A percentile compares a stretch with the other conserved stretches of the same genome.
phyloP scores from a whole-genome alignment of 2,888 invertebrate genomes.

The Parnassius apollo region DNA sequence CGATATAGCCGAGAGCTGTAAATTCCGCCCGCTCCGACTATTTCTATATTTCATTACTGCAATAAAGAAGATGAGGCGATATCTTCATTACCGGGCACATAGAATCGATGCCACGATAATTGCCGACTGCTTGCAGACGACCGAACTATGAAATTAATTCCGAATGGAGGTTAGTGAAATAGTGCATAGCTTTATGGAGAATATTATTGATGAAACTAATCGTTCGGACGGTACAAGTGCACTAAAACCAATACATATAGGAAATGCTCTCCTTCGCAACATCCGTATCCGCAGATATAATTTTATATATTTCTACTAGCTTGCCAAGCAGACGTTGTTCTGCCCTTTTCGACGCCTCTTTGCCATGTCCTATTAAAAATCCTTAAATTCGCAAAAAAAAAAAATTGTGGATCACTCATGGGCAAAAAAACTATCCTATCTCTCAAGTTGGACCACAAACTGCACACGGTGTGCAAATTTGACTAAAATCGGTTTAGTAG shows the following conservation, averaged over 20 bases:
- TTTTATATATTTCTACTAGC: too few species aligned
- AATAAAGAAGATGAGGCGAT: constrained; percentile 60
- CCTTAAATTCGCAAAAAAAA: too few species aligned
- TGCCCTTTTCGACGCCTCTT: too few species aligned
- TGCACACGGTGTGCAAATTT: too few species aligned
- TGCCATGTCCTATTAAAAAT: too few species aligned
- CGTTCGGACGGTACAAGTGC: constrained; percentile 36
- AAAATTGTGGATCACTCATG: too few species aligned
- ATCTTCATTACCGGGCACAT: constrained; percentile 65
- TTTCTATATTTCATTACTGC: constrained; percentile 56
- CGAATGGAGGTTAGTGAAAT: constrained; percentile 49
- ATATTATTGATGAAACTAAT: constrained; percentile 49
- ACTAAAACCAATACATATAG: constrained; percentile 29
- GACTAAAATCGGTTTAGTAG: too few species aligned
- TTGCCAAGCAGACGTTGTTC: too few species aligned
- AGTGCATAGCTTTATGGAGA: constrained; percentile 45
- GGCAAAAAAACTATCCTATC: too few species aligned
- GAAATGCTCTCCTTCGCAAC: constrained; percentile 18
- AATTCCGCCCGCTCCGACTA: constrained; percentile 38
- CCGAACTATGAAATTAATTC: constrained; percentile 58
- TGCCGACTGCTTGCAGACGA: constrained; percentile 48
- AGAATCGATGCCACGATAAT: constrained; percentile 65
- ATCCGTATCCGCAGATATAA: too few species aligned
- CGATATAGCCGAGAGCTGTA: constrained; percentile 29
- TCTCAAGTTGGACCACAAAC: too few species aligned